Conservation (phyloP, 1,140 invertebrate species). For the Conopomorpha cramerella region DNA sequence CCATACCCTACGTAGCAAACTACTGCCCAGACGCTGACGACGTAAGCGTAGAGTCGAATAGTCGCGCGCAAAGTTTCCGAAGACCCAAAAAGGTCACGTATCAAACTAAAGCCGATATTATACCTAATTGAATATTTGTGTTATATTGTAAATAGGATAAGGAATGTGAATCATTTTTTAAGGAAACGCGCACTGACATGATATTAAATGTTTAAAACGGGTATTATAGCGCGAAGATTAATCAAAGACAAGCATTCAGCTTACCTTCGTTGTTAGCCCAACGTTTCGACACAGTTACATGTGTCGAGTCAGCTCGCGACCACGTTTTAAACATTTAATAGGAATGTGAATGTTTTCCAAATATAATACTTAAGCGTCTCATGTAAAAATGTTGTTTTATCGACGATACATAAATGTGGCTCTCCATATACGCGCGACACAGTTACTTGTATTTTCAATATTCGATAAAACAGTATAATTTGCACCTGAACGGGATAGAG, state of each 20-base stretch:
- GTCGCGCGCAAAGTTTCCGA: constrained; percentile 35
- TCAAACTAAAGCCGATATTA: constrained; percentile 48
- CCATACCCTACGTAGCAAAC: constrained; percentile 17
- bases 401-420: too few relatives aligned
- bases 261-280: too few relatives aligned
- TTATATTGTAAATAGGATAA: too few relatives aligned
- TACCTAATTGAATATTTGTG: constrained; percentile 15
- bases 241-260: not conserved
- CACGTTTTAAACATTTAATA: too few relatives aligned
- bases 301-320: too few relatives aligned
- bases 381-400: not conserved
- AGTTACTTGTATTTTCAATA: too few relatives aligned
- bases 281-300: too few relatives aligned
- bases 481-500: too few relatives aligned
- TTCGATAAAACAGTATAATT: too few relatives aligned
- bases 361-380: not conserved
- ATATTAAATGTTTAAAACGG: not conserved
- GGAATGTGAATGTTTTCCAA: too few relatives aligned
- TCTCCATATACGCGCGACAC: too few relatives aligned
- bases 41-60: constrained; percentile 44
- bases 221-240: not conserved
- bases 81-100: constrained; percentile 30
- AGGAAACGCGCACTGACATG: not conserved
- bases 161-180: not conserved
- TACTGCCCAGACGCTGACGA: constrained; percentile 38